Percentiles rank a stretch among this genome's conserved stretches.
These are phyloP conservation scores for Psophia crepitans DNA, from an alignment of 2,113 vertebrate genomes.

Conservation along the genomic window DNA sequence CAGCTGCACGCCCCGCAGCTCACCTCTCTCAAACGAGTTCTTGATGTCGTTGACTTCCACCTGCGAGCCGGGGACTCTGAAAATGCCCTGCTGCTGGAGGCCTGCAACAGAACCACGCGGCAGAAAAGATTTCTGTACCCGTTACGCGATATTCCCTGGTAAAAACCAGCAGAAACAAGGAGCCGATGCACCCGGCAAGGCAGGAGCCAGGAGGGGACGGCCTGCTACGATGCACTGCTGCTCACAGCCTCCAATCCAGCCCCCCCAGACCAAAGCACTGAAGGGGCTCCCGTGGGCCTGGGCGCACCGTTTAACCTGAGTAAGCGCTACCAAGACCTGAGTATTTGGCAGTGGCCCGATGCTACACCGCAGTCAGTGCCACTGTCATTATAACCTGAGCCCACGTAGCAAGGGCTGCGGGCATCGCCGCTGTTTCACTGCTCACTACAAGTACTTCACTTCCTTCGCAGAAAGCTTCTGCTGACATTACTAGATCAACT, in stretches of 20 bases:
- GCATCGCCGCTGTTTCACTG: neutral
- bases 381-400: neutral
- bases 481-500: neutral
- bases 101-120: slow-evolving; percentile 71
- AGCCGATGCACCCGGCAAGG: accelerated
- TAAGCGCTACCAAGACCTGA: neutral
- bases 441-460: accelerated
- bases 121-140: neutral
- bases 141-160: accelerated
- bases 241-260: accelerated
- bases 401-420: neutral
- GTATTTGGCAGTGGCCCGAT: neutral
- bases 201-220: neutral
- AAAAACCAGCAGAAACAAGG: neutral
- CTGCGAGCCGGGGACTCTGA: slow-evolving; percentile 96
- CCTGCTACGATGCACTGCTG: neutral
- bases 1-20: neutral
- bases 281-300: neutral
- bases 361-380: neutral
- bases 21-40: slow-evolving; percentile 98
- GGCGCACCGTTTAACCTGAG: accelerated
- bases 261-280: neutral
- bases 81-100: slow-evolving; percentile 97
- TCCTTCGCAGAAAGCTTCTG: neutral
- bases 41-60: slow-evolving; percentile 99